Percentiles rank a stretch among this genome's conserved stretches.
Evolutionary conservation across 2,797 vertebrate genomes (phyloP).

Genomic region (Muscicapa comitata): DNA sequence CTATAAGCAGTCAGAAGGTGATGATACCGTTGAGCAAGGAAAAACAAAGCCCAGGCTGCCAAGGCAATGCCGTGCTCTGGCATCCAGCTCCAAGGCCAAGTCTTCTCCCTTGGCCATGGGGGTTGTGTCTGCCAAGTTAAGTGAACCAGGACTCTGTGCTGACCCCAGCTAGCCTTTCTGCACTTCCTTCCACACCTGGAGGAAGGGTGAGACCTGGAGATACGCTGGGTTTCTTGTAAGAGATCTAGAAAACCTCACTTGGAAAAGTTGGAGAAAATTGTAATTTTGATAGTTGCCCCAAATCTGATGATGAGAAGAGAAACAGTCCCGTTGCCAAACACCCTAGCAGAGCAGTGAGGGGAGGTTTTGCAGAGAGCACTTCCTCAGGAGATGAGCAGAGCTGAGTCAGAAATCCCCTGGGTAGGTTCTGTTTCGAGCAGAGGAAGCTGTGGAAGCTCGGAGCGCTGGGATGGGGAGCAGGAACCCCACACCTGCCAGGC

Average conservation of each 20-base stretch:
- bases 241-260: not conserved
- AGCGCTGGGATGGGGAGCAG: fast-evolving
- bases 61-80: not conserved
- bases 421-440: not conserved
- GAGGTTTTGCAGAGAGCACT: not conserved
- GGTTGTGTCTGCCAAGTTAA: not conserved
- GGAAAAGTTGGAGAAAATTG: not conserved
- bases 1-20: not conserved
- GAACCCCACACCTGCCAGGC: not conserved
- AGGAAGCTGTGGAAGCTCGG: not conserved
- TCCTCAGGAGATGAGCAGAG: not conserved
- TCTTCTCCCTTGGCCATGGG: not conserved
- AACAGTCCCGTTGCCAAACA: not conserved
- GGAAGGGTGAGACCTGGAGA: not conserved
- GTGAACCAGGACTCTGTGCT: not conserved
- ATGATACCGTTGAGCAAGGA: conserved; percentile 3
- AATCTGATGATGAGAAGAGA: not conserved
- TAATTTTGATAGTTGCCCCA: not conserved
- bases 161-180: not conserved
- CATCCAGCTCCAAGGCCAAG: not conserved
- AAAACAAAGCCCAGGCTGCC: not conserved
- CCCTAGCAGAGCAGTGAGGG: not conserved
- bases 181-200: not conserved
- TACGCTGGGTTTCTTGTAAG: not conserved
- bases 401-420: not conserved